Evolutionary conservation across 1,140 invertebrate species (phyloP).

Genomic region (Goniozus legneri): DNA sequence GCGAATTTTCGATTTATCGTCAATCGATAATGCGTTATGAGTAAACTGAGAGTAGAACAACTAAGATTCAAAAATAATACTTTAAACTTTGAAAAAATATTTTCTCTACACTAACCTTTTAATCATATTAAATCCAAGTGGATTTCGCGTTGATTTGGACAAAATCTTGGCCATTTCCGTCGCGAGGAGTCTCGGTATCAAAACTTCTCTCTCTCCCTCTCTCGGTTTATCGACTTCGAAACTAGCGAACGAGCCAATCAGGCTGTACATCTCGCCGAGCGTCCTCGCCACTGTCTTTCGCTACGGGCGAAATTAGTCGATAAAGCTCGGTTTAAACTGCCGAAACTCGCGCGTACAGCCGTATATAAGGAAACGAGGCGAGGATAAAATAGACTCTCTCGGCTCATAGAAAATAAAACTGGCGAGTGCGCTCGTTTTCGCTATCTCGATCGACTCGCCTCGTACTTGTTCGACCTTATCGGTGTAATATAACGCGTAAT

Average conservation of each 20-base stretch:
- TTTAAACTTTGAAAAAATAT: no score
- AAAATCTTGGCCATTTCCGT: constrained; percentile 20
- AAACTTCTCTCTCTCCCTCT: constrained; percentile 22
- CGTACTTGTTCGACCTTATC: no score
- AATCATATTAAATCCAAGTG: constrained; percentile 26
- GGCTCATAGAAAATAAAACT: no score
- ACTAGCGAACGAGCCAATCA: constrained; percentile 25
- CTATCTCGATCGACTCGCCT: no score
- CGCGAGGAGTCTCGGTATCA: constrained; percentile 1
- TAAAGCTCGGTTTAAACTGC: constrained; percentile 37
- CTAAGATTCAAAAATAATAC: no score
- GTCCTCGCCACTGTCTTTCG: constrained; percentile 20
- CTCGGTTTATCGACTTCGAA: constrained; percentile 30
- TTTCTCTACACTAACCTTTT: no score
- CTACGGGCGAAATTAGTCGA: constrained; percentile 38
- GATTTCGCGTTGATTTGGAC: constrained; percentile 29
- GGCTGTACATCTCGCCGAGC: constrained; percentile 18
- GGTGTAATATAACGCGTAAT: no score
- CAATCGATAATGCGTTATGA: no score
- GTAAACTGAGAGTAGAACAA: no score
- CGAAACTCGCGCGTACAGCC: constrained; percentile 7
- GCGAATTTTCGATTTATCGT: no score
- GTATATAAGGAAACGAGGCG: background rate
- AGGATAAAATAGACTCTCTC: no score
- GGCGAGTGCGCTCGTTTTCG: no score